Conservation (phyloP, 2,888 invertebrate species). For the Eupithecia subfuscata region DNA sequence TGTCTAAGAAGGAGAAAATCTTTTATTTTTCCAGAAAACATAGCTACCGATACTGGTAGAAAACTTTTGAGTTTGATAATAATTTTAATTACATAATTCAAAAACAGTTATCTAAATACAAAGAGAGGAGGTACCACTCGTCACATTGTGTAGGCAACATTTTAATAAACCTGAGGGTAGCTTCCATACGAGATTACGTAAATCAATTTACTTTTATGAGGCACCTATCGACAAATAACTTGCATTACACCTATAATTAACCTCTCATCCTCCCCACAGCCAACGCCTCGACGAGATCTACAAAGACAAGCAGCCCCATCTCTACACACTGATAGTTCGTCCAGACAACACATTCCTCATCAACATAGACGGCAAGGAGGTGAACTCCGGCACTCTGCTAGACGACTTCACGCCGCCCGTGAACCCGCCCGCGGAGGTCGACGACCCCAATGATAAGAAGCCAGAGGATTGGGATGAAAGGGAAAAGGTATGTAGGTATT, state of each 20-base stretch:
- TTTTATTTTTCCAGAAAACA: too few species aligned
- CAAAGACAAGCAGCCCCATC: slow-evolving; percentile 97
- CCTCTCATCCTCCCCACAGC: slow-evolving; percentile 54
- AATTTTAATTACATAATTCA: too few species aligned
- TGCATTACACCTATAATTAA: neutral
- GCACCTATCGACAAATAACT: too few species aligned
- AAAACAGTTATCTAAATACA: too few species aligned
- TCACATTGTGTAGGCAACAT: too few species aligned
- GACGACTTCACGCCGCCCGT: slow-evolving; percentile 97
- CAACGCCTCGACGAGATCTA: slow-evolving; percentile 93
- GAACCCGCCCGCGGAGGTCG: slow-evolving; percentile 97
- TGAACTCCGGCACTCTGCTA: slow-evolving; percentile 93
- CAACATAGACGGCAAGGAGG: slow-evolving; percentile 91
- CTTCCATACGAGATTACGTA: too few species aligned
- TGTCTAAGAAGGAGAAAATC: too few species aligned
- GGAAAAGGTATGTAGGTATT: slow-evolving; percentile 57
- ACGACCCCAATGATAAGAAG: slow-evolving; percentile 93
- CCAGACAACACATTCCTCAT: slow-evolving; percentile 98
- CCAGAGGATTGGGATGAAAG: slow-evolving; percentile 99
- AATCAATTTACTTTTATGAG: too few species aligned
- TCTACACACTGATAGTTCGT: slow-evolving; percentile 97
- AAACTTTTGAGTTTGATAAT: too few species aligned
- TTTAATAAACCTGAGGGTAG: too few species aligned
- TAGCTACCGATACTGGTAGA: too few species aligned
- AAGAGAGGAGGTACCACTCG: too few species aligned